phyloP scores from a whole-genome alignment of 2,113 vertebrate species.

The Anhinga rufa region DNA sequence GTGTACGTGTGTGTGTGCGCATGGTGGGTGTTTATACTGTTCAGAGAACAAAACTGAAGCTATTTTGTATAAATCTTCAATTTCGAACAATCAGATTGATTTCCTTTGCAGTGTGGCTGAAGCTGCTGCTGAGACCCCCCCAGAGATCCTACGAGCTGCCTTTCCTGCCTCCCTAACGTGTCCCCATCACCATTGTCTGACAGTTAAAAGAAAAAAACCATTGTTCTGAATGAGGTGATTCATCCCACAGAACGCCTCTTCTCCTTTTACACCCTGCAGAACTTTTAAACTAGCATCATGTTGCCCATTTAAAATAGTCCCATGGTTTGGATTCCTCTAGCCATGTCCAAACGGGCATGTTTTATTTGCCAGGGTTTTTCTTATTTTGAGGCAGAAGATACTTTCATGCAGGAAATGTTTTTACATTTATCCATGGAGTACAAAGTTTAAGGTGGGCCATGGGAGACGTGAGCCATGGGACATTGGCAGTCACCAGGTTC shows the following conservation, averaged over 20 bases:
- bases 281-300: background rate
- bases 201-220: background rate
- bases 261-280: background rate
- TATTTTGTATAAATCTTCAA: slow-evolving; percentile 59
- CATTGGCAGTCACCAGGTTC: fast-evolving
- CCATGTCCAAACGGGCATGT: fast-evolving
- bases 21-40: slow-evolving; percentile 58
- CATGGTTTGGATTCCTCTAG: background rate
- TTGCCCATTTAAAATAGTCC: background rate
- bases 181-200: background rate
- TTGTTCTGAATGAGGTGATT: background rate
- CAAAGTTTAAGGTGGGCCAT: background rate
- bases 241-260: background rate
- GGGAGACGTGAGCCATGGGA: background rate
- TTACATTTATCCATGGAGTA: background rate
- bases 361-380: background rate
- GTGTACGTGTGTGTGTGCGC: background rate
- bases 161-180: background rate
- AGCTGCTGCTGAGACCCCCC: background rate
- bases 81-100: slow-evolving; percentile 10
- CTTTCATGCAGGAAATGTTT: background rate
- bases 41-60: slow-evolving; percentile 47
- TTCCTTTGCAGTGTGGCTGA: background rate
- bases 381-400: background rate
- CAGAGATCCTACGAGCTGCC: background rate